Conservation (phyloP, 2,888 invertebrate species). For the Ornithoptera alexandrae region DNA sequence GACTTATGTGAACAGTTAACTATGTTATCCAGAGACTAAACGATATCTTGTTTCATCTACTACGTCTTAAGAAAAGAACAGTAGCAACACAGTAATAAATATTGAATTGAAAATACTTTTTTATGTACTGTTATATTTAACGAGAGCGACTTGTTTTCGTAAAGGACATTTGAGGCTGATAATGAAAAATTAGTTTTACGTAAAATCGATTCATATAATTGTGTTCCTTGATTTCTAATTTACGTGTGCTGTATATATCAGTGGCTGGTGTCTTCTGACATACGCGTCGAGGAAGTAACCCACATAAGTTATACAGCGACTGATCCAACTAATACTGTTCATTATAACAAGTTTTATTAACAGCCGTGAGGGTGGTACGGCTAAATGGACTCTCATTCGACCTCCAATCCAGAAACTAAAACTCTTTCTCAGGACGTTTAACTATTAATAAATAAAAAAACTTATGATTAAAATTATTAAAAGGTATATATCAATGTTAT, state of each 20-base stretch:
- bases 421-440: no score
- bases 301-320: conserved; percentile 1
- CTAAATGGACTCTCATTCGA: not conserved
- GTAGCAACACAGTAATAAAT: no score
- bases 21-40: no score
- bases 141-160: no score
- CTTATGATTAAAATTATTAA: no score
- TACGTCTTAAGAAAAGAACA: no score
- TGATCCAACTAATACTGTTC: not conserved
- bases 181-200: not conserved
- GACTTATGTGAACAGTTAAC: no score
- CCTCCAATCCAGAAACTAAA: not conserved
- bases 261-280: not conserved
- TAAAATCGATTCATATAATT: not conserved
- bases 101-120: no score
- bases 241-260: not conserved
- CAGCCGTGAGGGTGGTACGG: not conserved
- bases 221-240: not conserved
- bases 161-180: not conserved
- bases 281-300: conserved; percentile 6
- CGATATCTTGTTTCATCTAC: no score
- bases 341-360: not conserved
- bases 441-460: no score
- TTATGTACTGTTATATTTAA: no score
- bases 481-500: no score